These are phyloP conservation scores for Aricia artaxerxes DNA, from an alignment of 2,888 invertebrate species.

Conservation along the genomic window DNA sequence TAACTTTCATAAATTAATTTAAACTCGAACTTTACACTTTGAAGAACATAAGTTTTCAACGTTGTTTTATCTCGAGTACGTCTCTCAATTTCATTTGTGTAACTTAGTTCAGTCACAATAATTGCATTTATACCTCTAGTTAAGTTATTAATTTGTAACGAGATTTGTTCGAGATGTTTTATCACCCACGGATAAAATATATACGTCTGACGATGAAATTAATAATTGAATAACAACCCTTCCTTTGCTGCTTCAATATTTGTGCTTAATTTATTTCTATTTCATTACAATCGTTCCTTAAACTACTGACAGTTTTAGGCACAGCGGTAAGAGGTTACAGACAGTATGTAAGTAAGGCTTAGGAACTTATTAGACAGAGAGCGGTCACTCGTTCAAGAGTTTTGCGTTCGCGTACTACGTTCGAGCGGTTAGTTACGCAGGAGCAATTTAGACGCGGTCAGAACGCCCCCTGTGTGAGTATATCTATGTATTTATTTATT, in stretches of 20 bases:
- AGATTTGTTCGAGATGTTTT: background rate
- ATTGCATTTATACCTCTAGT: background rate
- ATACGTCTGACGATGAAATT: background rate
- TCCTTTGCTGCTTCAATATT: background rate
- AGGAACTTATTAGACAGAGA: no score
- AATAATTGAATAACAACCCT: background rate
- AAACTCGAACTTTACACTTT: background rate
- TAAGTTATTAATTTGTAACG: constrained; percentile 10
- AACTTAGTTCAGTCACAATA: background rate
- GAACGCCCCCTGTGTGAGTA: no score
- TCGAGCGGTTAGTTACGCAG: no score
- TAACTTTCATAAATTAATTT: background rate
- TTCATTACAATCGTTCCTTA: no score
- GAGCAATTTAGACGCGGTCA: no score
- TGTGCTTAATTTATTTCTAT: no score
- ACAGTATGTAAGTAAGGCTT: no score
- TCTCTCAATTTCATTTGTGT: constrained; percentile 1
- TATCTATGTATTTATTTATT: no score
- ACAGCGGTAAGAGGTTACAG: no score
- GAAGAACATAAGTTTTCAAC: background rate
- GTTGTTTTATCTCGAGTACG: background rate
- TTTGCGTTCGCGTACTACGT: no score
- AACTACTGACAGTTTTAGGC: no score
- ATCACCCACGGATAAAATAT: background rate
- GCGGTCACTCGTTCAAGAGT: no score